Percentiles rank a stretch among this genome's conserved stretches.
phyloP scores from a whole-genome alignment of 2,888 invertebrate species.

The Tholera decimalis region DNA sequence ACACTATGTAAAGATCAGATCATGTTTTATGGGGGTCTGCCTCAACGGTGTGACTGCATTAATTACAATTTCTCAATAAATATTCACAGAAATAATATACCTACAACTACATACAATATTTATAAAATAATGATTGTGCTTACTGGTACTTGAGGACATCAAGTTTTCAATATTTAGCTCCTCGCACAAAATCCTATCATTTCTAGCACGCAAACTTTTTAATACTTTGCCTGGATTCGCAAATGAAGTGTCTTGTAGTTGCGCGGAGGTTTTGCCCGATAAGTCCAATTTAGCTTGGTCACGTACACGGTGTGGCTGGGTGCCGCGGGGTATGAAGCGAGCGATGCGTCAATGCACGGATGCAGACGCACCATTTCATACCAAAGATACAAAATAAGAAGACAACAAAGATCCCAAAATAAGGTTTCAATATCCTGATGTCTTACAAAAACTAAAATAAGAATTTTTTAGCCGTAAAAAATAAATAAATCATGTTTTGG shows the following conservation, averaged over 20 bases:
- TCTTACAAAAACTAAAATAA: no score
- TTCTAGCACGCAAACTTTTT: slow-evolving; percentile 40
- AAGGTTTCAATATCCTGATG: no score
- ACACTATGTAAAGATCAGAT: no score
- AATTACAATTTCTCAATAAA: no score
- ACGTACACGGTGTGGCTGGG: slow-evolving; percentile 68
- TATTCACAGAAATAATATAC: no score
- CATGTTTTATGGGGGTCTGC: no score
- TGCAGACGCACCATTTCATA: neutral
- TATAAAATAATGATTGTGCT: no score
- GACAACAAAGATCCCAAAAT: neutral
- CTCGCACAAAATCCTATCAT: slow-evolving; percentile 16
- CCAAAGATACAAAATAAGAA: neutral
- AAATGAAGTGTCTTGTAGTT: slow-evolving; percentile 62
- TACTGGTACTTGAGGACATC: no score
- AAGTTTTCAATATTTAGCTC: slow-evolving; percentile 30
- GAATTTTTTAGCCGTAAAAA: no score
- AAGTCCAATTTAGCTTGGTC: slow-evolving; percentile 80
- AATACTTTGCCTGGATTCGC: slow-evolving; percentile 45
- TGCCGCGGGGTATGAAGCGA: slow-evolving; percentile 8
- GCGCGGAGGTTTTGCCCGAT: slow-evolving; percentile 63
- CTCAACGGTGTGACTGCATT: no score
- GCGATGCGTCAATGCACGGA: slow-evolving; percentile 9
- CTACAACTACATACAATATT: no score
- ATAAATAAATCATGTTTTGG: no score